phyloP scores from a whole-genome alignment of 2,797 vertebrate genomes.

The Rhinatrema bivittatum region DNA sequence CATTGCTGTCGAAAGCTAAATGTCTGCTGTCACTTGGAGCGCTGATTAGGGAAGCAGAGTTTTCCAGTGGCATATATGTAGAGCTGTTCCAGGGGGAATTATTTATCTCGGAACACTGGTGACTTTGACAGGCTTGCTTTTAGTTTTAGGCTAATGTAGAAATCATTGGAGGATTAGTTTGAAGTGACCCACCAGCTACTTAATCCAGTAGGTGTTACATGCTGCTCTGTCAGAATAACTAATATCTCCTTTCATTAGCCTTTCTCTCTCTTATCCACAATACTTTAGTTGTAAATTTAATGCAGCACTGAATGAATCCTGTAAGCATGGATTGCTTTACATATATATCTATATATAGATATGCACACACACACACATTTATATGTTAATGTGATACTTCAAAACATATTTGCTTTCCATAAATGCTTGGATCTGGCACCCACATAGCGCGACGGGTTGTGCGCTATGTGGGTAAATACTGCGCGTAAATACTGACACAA shows the following conservation, averaged over 20 bases:
- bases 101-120: constrained; percentile 1
- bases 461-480: no score
- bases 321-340: neutral
- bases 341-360: no score
- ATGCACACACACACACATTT: no score
- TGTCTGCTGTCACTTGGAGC: constrained; percentile 4
- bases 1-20: neutral
- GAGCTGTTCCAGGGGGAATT: neutral
- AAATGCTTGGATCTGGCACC: no score
- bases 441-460: no score
- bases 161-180: neutral
- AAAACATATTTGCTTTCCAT: no score
- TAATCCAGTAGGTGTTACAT: neutral
- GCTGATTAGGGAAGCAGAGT: constrained; percentile 3
- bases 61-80: neutral
- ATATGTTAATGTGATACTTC: no score
- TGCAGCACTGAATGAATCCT: neutral
- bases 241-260: constrained; percentile 5
- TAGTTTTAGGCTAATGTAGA: constrained; percentile 3
- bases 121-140: neutral
- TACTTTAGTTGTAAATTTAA: neutral
- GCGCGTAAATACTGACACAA: no score
- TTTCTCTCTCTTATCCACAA: constrained; percentile 2
- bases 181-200: neutral
- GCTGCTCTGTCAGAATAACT: neutral